Evolutionary conservation across 2,888 invertebrate species (phyloP).

Genomic region (Acleris sparsana): DNA sequence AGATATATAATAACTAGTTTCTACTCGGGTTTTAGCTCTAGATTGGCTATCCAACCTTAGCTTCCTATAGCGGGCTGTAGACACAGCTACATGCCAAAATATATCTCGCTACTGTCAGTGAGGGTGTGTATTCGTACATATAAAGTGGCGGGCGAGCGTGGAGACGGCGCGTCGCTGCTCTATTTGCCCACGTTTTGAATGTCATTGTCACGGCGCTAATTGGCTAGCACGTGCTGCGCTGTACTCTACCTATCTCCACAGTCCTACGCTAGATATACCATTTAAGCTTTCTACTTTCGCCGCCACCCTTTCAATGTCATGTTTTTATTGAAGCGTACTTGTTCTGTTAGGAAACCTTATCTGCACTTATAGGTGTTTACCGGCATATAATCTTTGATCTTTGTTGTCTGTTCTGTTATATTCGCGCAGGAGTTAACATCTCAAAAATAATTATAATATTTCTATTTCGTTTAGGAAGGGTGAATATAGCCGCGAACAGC

Average conservation of each 20-base stretch:
- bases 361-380: too few species aligned
- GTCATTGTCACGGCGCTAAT: constrained; percentile 79
- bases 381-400: too few species aligned
- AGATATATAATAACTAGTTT: too few species aligned
- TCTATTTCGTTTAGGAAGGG: constrained; percentile 60
- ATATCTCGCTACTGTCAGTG: not conserved
- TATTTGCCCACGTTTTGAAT: constrained; percentile 80
- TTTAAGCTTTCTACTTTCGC: constrained; percentile 42
- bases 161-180: constrained; percentile 47
- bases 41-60: too few species aligned
- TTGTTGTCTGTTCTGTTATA: too few species aligned
- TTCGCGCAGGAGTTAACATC: not conserved
- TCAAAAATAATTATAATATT: constrained; percentile 49
- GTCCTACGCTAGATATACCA: constrained; percentile 48
- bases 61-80: not conserved
- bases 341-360: too few species aligned
- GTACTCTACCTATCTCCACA: constrained; percentile 44
- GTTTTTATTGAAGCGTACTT: constrained; percentile 36
- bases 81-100: not conserved
- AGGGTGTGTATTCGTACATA: constrained; percentile 20
- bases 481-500: constrained; percentile 60
- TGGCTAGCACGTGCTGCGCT: constrained; percentile 48
- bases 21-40: too few species aligned
- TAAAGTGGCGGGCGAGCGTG: constrained; percentile 38
- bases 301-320: constrained; percentile 51